A percentile compares a stretch with the other conserved stretches of the same genome.
These are phyloP conservation scores for Scarus forsteni DNA, from an alignment of 2,797 vertebrate species.

Conservation along the genomic window DNA sequence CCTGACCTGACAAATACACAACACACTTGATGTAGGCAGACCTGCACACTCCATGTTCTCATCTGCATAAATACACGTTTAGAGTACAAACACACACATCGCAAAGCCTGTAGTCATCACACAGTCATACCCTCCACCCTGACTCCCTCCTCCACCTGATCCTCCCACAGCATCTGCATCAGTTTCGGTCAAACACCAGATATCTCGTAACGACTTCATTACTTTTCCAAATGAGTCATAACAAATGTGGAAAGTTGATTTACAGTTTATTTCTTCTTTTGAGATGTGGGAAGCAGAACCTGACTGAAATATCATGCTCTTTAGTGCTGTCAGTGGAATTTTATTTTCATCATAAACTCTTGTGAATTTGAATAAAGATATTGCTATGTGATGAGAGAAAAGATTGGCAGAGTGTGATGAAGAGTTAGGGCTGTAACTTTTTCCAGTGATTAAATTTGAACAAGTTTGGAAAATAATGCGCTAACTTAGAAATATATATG, in stretches of 20 bases:
- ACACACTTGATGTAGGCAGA: constrained; percentile 44
- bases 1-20: constrained; percentile 74
- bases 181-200: neutral
- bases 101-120: constrained; percentile 4
- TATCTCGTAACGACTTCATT: neutral
- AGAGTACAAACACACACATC: constrained; percentile 4
- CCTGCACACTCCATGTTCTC: constrained; percentile 17
- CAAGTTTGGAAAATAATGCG: no score
- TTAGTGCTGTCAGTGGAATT: neutral
- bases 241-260: neutral
- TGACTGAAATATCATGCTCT: neutral
- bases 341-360: neutral
- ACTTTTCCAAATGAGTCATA: constrained; percentile 1
- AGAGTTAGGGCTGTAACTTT: no score
- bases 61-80: constrained; percentile 29
- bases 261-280: neutral
- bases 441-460: no score
- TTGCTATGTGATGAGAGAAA: no score
- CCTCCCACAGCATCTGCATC: neutral
- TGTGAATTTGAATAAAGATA: no score
- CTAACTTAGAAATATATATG: no score
- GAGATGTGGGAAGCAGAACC: neutral
- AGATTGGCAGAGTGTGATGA: no score
- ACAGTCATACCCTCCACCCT: constrained; percentile 21
- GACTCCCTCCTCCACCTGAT: neutral